Conservation (phyloP, 2,113 vertebrate genomes). For the Lampris megalopsis region DNA sequence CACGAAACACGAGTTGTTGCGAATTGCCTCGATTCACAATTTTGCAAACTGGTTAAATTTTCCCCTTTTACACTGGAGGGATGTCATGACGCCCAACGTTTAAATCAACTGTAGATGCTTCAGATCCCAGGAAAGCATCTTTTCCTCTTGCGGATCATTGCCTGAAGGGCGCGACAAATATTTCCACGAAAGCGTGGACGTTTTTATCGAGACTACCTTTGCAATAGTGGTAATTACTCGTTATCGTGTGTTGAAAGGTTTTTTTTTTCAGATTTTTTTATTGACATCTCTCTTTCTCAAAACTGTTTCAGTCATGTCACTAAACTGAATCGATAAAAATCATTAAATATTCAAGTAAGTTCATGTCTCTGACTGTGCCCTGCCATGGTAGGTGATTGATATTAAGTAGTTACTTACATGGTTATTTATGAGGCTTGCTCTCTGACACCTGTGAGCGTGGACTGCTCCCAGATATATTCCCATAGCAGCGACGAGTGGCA, state of each 20-base stretch:
- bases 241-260: constrained; percentile 20
- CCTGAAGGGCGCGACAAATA: constrained; percentile 12
- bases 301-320: no score
- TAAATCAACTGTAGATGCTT: constrained; percentile 2
- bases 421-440: background rate
- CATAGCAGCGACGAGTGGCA: background rate
- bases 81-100: background rate
- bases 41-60: background rate
- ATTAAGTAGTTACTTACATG: background rate
- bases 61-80: background rate
- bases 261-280: constrained; percentile 3
- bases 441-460: background rate
- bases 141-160: constrained; percentile 43
- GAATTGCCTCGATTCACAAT: constrained; percentile 24
- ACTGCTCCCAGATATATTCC: background rate
- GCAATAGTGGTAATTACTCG: constrained; percentile 15
- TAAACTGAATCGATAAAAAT: no score
- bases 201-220: constrained; percentile 19
- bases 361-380: background rate
- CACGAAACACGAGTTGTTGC: constrained; percentile 15
- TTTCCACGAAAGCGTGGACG: constrained; percentile 19
- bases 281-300: no score
- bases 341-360: background rate
- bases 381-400: background rate
- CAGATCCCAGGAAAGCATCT: background rate